These are phyloP conservation scores for Spondyliosoma cantharus DNA, from an alignment of 2,797 vertebrate species.

Conservation along the genomic window DNA sequence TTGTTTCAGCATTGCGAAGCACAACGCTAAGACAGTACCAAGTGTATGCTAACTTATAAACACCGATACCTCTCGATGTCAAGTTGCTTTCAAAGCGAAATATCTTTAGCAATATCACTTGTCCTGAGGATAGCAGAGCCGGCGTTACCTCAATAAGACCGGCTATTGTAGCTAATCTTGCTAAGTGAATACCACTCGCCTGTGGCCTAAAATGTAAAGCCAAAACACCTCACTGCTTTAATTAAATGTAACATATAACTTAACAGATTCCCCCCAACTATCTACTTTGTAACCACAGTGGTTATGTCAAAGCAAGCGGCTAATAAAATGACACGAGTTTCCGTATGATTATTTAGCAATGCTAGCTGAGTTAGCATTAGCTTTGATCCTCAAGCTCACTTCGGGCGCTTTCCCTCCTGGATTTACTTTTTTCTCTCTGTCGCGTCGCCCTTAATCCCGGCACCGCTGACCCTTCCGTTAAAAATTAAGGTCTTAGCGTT, in stretches of 20 bases:
- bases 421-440: slow-evolving; percentile 71
- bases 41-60: slow-evolving; percentile 64
- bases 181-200: slow-evolving; percentile 58
- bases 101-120: slow-evolving; percentile 57
- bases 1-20: slow-evolving; percentile 84
- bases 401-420: slow-evolving; percentile 74
- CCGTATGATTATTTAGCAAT: slow-evolving; percentile 70
- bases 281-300: slow-evolving; percentile 33
- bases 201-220: slow-evolving; percentile 72
- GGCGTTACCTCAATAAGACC: slow-evolving; percentile 69
- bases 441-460: slow-evolving; percentile 58
- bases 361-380: slow-evolving; percentile 77
- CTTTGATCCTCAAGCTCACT: slow-evolving; percentile 75
- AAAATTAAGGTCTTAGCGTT: slow-evolving; percentile 48
- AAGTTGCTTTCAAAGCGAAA: slow-evolving; percentile 51
- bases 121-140: slow-evolving; percentile 60
- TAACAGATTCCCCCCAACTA: not conserved
- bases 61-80: slow-evolving; percentile 41
- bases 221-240: slow-evolving; percentile 44
- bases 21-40: slow-evolving; percentile 67
- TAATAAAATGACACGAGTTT: slow-evolving; percentile 65
- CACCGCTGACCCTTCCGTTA: slow-evolving; percentile 57
- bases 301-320: slow-evolving; percentile 55
- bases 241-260: slow-evolving; percentile 48
- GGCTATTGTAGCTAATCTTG: slow-evolving; percentile 72